Percentiles rank a stretch among this genome's conserved stretches.
Evolutionary conservation across 2,888 invertebrate species (phyloP).

Genomic region (Diplolepis rosae): DNA sequence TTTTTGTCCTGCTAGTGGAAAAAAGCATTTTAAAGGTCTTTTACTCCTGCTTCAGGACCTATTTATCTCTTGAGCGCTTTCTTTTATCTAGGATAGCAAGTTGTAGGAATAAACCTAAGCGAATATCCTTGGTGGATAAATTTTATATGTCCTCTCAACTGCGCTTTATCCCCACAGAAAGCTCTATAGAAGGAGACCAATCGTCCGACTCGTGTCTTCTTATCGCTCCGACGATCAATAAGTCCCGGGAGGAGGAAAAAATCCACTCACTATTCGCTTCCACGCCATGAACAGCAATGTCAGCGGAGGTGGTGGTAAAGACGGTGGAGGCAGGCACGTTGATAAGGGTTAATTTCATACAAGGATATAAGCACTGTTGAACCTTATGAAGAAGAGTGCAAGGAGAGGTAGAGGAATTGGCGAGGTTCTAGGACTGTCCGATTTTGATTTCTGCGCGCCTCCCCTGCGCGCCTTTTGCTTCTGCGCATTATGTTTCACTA

Average conservation of each 20-base stretch:
- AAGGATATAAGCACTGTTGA: slow-evolving; percentile 66
- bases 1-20: too few species aligned
- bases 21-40: neutral
- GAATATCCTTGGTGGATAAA: slow-evolving; percentile 12
- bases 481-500: slow-evolving; percentile 56
- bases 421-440: slow-evolving; percentile 59
- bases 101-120: slow-evolving; percentile 27
- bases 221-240: slow-evolving; percentile 70
- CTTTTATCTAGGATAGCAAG: slow-evolving; percentile 13
- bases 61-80: slow-evolving; percentile 7
- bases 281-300: slow-evolving; percentile 52
- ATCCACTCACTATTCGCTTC: slow-evolving; percentile 66
- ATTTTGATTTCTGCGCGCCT: slow-evolving; percentile 66
- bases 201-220: slow-evolving; percentile 69
- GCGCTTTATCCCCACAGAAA: slow-evolving; percentile 43
- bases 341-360: slow-evolving; percentile 75
- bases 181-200: slow-evolving; percentile 63
- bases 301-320: slow-evolving; percentile 50
- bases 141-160: slow-evolving; percentile 38
- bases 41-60: neutral
- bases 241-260: slow-evolving; percentile 70
- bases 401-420: slow-evolving; percentile 29
- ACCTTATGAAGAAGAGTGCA: slow-evolving; percentile 52
- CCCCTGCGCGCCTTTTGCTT: slow-evolving; percentile 54
- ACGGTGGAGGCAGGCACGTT: slow-evolving; percentile 59